Base-by-base conservation (phyloP, 2,113 vertebrate species). In the Colossoma macropomum region DNA sequence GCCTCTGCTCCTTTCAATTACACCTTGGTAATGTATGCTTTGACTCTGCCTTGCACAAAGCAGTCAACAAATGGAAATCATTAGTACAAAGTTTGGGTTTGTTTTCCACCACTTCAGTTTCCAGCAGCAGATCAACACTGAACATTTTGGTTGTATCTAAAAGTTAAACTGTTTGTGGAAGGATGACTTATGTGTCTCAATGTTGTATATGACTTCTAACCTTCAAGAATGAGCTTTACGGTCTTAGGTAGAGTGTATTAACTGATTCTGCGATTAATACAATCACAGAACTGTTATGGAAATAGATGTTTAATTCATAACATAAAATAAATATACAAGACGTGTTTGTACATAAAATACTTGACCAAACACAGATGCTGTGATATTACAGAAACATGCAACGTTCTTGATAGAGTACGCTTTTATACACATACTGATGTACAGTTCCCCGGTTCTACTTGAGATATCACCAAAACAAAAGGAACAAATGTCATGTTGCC, bases 41-140 rank as follows among this genome's bases (percentile, higher is more conserved):
- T 62, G 60, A 77, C 66, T 52, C 48, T 74, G 41, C 59, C 70
- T 23, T 68, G 8, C 48, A 80, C 65, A 74, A 72, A 75, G 34
- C 34, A 68, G 34, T 19, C 28, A 16, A 25, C 50, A 34, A 74
- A 17, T 76, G 77, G 77, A 84, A 79, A 80, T 70, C 77, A 80
- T 60, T 85, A 70, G 21, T 62, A 52, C 27, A 50, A 69, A 80
- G 74, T 72, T 75, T 65, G 50, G 23, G 17, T 11, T 23, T 9
- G 15, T 21, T 23, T 16, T 62, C 45, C 28, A 41, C 27, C 71
- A 16, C 69, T 84, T 63, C 63, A 45, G 21, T 59, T 41, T 59
- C n/a, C 34, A 45, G 4, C 41, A 45, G 41, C 5, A 71, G n/a
- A 56, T 79, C 79, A 68, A 25, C 10, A 63, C 71, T 34, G n/a